Base-by-base conservation (phyloP, 2,797 vertebrate genomes). In the Hoplostethus atlanticus region DNA sequence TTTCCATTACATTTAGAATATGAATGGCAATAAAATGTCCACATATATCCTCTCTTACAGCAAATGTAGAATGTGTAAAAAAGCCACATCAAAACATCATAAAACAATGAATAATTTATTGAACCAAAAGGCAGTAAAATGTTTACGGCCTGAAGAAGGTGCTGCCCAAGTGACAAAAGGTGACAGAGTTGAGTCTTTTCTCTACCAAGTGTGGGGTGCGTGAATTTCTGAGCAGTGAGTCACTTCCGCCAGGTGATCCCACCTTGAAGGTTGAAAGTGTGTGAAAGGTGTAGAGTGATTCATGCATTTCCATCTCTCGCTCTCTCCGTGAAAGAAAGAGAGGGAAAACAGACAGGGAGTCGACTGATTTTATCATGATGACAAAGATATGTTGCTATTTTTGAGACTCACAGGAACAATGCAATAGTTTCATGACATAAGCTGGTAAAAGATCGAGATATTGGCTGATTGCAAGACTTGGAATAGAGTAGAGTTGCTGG, bases 241-340 rank as follows among this genome's bases (percentile, higher is more conserved):
- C 87, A 89, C 61, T 13, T 63, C 13, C n/a, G 31, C 48, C 28
- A 72, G 51, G 71, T 75, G 58, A 70, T 53, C 64, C 68, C 6
- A 61, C 65, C 46, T 63, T 77, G 36, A 25, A 50, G 5, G 65
- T 42, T 60, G 25, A 64, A 87, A 87, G 80, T 76, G 82, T 91
- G 91, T 89, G 79, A 91, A 92, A 91, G 84, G 90, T 85, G 54
- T 69, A 52, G 73, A 80, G 64, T 89, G 87, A 93, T 76, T 91
- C 74, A 89, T 63, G 36, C 71, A 74, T 34, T 50, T 48, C 47
- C 8, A 25, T 52, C 6, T 44, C 0, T 30, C 5, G 64, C 28
- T 44, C 47, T 11, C 5, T 0, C 28, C 31, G 60, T 47, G 16
- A 44, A 51, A 30, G 42, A 51, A n/a, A 60, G 17, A 42, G 13